Evolutionary conservation across 2,888 invertebrate species (phyloP).

Genomic region (Cecidostiba fungosa): DNA sequence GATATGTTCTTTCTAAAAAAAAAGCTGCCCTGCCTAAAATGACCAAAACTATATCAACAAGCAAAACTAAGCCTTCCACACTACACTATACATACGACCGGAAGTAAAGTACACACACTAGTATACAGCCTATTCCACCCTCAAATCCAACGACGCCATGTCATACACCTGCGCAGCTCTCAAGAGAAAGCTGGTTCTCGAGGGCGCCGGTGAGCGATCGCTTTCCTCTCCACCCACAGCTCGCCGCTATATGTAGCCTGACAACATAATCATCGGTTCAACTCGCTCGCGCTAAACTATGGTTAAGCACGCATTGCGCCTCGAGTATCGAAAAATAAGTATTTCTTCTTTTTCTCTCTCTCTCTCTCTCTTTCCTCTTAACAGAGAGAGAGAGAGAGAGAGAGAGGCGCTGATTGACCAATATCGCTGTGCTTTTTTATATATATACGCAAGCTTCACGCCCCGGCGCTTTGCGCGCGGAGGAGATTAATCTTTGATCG

Average conservation of each 20-base stretch:
- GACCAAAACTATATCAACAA: too few relatives aligned
- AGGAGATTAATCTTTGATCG: conserved; percentile 65
- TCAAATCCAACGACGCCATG: background rate
- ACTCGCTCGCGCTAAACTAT: conserved; percentile 77
- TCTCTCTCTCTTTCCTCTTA: background rate
- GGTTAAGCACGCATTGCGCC: conserved; percentile 75
- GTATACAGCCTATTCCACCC: background rate
- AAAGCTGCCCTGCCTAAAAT: too few relatives aligned
- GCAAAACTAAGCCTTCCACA: too few relatives aligned
- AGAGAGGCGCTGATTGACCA: conserved; percentile 55
- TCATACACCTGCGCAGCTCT: conserved; percentile 9
- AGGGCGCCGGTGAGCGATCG: conserved; percentile 77
- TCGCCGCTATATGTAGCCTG: conserved; percentile 69
- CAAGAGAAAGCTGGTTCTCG: background rate
- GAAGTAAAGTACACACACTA: background rate
- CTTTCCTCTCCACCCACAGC: conserved; percentile 76
- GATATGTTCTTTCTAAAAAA: too few relatives aligned
- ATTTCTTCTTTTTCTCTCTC: background rate
- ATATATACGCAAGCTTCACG: conserved; percentile 48
- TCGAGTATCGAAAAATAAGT: conserved; percentile 51
- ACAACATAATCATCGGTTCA: conserved; percentile 80
- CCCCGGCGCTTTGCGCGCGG: background rate
- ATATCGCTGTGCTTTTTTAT: conserved; percentile 31
- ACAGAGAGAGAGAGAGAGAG: background rate
- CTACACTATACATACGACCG: too few relatives aligned